Base-by-base conservation (phyloP, 2,888 invertebrate genomes). In the Danaus chrysippus region DNA sequence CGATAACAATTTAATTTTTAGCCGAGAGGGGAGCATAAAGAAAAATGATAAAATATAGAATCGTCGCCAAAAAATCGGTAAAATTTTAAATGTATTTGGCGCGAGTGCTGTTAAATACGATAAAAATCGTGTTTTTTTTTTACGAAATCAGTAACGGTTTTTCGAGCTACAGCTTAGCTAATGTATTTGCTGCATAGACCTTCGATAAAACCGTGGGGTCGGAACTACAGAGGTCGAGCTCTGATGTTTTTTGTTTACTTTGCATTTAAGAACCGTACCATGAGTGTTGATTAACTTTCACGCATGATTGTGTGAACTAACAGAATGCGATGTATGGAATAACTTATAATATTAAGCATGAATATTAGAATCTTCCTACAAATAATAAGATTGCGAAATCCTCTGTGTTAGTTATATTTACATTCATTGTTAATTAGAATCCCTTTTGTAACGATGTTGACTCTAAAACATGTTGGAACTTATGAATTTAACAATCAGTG, bases 21-120 rank as follows among this genome's bases (percentile, higher is more conserved):
- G 91, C 86, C 79, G 89, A 79, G 88, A 90, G 91, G 87, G 90
- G 87, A 87, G 84, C 89, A 75, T 91, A 89, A 85, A 83, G 78
- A 78, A 73, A 75, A 84, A 81, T 78, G 76, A 81, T 86, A 86
- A 76, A 81, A 78, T 75, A 68, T 85, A 83, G 81, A 81, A 79
- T 79, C 76, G 78, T 79, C 83, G 82, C 75, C 77, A 75, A 76
- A 58, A 73, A 70, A 83, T 84, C 85, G 91, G 91, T 91, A 91
- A 91, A 82, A 79, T 68, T 76, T 71, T 71, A 76, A 63, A 74
- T 76, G 71, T 82, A 73, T 79, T 77, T 79, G 71, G 76, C 78
- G 80, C 77, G 78, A 81, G 81, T 82, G 82, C 76, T 78, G 65
- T 73, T 74, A 73, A 75, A 78, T 81, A 82, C 80, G 77, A 70